Conservation (phyloP, 2,888 invertebrate species). For the Priapulus caudatus region DNA sequence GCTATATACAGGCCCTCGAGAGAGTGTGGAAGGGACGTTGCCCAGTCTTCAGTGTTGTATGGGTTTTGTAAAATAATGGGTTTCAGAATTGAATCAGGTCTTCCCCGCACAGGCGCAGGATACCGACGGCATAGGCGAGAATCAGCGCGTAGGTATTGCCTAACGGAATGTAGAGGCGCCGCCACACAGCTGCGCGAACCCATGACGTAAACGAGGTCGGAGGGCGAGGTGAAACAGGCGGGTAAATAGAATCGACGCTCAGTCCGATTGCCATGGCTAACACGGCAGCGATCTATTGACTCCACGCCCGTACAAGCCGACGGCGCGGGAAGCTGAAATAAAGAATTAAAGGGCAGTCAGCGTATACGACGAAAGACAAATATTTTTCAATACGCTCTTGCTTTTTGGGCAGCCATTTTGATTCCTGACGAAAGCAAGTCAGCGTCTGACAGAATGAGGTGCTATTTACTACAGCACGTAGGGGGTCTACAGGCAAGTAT, state of each 20-base stretch:
- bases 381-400: no score
- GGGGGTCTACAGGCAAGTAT: no score
- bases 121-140: slow-evolving; percentile 56
- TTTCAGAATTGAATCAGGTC: slow-evolving; percentile 65
- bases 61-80: slow-evolving; percentile 65
- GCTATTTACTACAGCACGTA: no score
- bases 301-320: slow-evolving; percentile 74
- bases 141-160: slow-evolving; percentile 97
- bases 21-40: slow-evolving; percentile 91
- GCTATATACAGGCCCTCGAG: no score
- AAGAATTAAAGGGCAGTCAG: no score
- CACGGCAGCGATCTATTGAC: slow-evolving; percentile 77
- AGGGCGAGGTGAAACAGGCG: slow-evolving; percentile 97
- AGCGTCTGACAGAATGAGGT: no score
- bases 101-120: slow-evolving; percentile 69
- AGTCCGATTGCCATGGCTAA: slow-evolving; percentile 90
- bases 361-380: no score
- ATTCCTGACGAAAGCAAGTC: no score
- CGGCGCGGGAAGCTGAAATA: slow-evolving; percentile 85
- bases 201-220: slow-evolving; percentile 95
- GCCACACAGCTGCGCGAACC: slow-evolving; percentile 93
- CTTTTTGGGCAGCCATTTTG: no score
- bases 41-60: slow-evolving; percentile 55
- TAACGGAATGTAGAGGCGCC: slow-evolving; percentile 89
- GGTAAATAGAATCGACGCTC: slow-evolving; percentile 93